phyloP scores from a whole-genome alignment of 92 coral and sea anemone species.

The Umimayanthus kanabou region DNA sequence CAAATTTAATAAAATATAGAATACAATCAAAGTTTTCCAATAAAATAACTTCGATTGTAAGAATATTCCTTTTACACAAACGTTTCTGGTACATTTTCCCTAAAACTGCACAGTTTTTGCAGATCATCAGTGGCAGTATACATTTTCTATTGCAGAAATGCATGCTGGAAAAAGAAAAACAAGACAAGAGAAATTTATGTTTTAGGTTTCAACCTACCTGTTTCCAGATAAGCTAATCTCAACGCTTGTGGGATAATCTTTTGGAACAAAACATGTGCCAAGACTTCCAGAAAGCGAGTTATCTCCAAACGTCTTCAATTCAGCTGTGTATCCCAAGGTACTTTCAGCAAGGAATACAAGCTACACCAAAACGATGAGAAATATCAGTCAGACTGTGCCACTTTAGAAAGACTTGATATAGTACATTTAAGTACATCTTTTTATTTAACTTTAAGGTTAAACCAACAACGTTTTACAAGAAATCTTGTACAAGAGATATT shows the following conservation, averaged over 20 bases:
- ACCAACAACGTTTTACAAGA: too few relatives aligned
- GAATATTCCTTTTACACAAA: too few relatives aligned
- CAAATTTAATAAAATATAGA: too few relatives aligned
- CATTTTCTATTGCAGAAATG: neutral
- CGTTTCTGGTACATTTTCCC: too few relatives aligned
- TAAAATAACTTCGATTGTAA: too few relatives aligned
- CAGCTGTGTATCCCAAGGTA: constrained; percentile 3
- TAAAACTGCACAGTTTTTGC: too few relatives aligned
- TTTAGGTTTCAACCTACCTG: neutral
- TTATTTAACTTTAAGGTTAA: too few relatives aligned
- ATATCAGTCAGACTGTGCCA: neutral
- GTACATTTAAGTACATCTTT: neutral
- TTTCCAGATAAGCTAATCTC: constrained; percentile 1
- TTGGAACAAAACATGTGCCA: neutral
- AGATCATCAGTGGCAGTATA: too few relatives aligned
- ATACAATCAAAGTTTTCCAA: too few relatives aligned
- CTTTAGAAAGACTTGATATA: neutral
- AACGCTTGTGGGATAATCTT: constrained; percentile 2
- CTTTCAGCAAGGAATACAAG: neutral
- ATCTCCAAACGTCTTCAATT: neutral
- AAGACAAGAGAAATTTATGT: neutral
- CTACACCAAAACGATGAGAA: neutral
- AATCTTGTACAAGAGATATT: too few relatives aligned
- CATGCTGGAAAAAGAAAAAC: neutral
- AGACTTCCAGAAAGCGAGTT: neutral